Evolutionary conservation across 1,140 invertebrate species (phyloP), one percentile per base, ranked within the genome.

Genomic region (Halotydeus destructor): DNA sequence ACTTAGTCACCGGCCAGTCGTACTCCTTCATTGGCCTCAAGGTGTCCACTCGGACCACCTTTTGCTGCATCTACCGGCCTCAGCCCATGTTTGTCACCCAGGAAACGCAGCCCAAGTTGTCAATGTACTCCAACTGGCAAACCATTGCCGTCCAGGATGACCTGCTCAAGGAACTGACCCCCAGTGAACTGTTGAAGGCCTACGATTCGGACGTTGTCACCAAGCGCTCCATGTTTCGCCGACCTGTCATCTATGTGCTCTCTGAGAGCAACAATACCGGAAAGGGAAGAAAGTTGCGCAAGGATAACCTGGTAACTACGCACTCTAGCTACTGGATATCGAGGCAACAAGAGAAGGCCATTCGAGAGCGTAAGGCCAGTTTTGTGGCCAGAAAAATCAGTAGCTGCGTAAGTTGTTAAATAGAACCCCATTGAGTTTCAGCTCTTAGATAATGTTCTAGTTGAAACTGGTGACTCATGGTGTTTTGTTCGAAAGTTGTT

Each of bases 101-200:
- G 49, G 60, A 62, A 5, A 74, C 71, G 1, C 77, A 84, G 55
- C 75, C 81, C 48, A 82, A 78, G 52, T 62, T 94, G 28, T 93
- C 86, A 12, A 97, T 97, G 88, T 97, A 97, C 55, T 91, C 84
- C 8, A 89, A 94, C 57, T 97, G 89, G 89, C 76, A 82, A 61
- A 60, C 68, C 47, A 49, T 57, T 18, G 49, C 54, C 16, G 28
- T 48, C 5, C 38, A 48, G 18, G 47, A 53, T 26, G 45, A 43
- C 37, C 36, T 50, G 25, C 49, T 45, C 31, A 32, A 44, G 16
- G 45, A 46, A 35, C 25, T 47, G 23, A 41, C 44, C 11, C 52
- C 53, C 18, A 28, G 33, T 11, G 23, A 52, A 30, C 43, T 50
- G 30, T 41, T 53, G 18, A 33, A 38, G 1, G 34, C 48, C 11